A percentile compares a stretch with the other conserved stretches of the same genome.
Evolutionary conservation across 2,797 vertebrate species (phyloP).

Genomic region (Rhinatrema bivittatum): DNA sequence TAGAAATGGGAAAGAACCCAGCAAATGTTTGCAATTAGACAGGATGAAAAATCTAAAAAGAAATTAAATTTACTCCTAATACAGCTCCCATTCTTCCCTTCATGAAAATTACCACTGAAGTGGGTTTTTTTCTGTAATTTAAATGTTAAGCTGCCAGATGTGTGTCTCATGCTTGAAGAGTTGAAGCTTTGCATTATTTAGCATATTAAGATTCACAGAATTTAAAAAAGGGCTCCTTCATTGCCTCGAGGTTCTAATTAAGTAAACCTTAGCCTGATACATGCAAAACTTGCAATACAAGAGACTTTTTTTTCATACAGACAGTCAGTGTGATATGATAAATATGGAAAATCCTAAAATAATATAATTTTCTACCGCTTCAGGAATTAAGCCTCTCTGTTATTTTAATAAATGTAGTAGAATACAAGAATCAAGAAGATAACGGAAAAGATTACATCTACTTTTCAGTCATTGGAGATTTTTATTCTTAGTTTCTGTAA

Average conservation of each 20-base stretch:
- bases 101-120: constrained; percentile 88
- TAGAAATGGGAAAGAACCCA: constrained; percentile 49
- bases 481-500: constrained; percentile 21
- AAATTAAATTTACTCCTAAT: constrained; percentile 86
- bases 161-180: constrained; percentile 99
- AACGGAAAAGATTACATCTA: constrained; percentile 65
- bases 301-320: constrained; percentile 73
- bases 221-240: constrained; percentile 98
- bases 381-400: constrained; percentile 94
- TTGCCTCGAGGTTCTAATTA: constrained; percentile 99
- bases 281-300: constrained; percentile 96
- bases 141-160: constrained; percentile 99
- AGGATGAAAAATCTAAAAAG: constrained; percentile 79
- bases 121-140: constrained; percentile 87
- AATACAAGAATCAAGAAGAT: constrained; percentile 76
- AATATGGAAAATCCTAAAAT: constrained; percentile 86
- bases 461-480: constrained; percentile 48
- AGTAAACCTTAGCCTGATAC: constrained; percentile 99
- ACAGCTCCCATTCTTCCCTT: constrained; percentile 80
- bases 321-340: constrained; percentile 91
- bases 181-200: constrained; percentile 99
- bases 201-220: constrained; percentile 99
- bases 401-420: constrained; percentile 92
- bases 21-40: constrained; percentile 76
- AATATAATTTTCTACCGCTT: constrained; percentile 83